Conservation (phyloP, 2,888 invertebrate species). For the Tenthredo distinguenda region DNA sequence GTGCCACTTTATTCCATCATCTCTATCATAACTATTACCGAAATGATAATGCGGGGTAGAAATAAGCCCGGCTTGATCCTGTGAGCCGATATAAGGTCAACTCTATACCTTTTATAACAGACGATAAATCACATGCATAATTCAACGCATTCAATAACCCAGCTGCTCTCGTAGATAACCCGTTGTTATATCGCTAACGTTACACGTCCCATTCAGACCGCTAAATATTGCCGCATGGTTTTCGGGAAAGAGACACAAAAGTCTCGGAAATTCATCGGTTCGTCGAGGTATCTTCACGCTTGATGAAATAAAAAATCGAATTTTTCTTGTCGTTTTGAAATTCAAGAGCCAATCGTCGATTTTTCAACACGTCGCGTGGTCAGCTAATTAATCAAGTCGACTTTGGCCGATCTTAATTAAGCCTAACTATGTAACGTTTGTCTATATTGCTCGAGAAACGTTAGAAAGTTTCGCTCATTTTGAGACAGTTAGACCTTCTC, state of each 20-base stretch:
- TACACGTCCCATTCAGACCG: neutral
- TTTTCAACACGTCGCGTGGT: neutral
- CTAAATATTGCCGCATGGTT: neutral
- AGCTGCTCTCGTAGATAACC: constrained; percentile 24
- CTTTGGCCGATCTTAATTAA: neutral
- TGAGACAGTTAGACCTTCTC: neutral
- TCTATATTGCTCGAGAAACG: neutral
- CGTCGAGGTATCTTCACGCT: no score
- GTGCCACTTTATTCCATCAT: neutral
- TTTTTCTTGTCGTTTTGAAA: no score
- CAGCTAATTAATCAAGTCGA: neutral
- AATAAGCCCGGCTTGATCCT: neutral
- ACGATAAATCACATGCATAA: constrained; percentile 28
- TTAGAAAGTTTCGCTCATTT: constrained; percentile 33
- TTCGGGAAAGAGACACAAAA: neutral
- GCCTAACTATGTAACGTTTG: neutral
- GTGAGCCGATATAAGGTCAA: neutral
- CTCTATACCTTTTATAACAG: neutral
- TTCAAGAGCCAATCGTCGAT: neutral
- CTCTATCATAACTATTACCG: constrained; percentile 2
- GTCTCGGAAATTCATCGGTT: no score
- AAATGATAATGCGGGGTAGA: neutral
- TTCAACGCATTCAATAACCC: constrained; percentile 21
- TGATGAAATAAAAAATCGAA: neutral
- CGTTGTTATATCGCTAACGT: neutral